A percentile compares a stretch with the other conserved stretches of the same genome.
These are phyloP conservation scores for Rhinoptilus africanus DNA, from an alignment of 2,113 vertebrate genomes.

Conservation along the genomic window DNA sequence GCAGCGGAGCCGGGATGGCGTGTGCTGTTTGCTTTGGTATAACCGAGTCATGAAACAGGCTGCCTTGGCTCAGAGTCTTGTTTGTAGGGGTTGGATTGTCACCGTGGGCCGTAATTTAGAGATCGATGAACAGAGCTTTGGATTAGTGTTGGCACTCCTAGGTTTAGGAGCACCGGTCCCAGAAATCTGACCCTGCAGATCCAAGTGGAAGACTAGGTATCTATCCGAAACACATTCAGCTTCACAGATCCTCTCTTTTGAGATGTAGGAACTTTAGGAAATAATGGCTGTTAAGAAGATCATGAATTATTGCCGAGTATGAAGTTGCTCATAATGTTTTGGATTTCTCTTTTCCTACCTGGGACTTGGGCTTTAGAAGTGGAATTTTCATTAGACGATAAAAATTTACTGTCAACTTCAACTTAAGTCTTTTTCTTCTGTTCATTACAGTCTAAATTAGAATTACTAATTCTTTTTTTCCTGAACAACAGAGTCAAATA, in stretches of 20 bases:
- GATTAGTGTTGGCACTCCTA: not conserved
- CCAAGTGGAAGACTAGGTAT: not conserved
- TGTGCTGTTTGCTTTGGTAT: not conserved
- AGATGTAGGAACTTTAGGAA: not conserved
- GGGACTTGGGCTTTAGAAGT: not conserved
- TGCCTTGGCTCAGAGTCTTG: not conserved
- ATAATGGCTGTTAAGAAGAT: not conserved
- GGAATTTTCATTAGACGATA: not conserved
- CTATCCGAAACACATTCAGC: rapidly evolving
- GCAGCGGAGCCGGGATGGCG: not conserved
- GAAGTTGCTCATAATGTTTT: not conserved
- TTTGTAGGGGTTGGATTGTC: not conserved
- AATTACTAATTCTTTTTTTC: not conserved
- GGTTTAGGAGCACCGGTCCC: not conserved
- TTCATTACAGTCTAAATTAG: not conserved
- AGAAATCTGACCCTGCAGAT: not conserved
- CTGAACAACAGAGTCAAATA: not conserved
- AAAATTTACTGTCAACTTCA: not conserved
- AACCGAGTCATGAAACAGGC: not conserved
- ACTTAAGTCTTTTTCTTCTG: not conserved
- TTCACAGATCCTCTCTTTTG: not conserved
- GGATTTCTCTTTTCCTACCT: not conserved
- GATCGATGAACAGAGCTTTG: not conserved
- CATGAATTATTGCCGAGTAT: not conserved
- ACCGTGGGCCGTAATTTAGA: not conserved